phyloP scores from a whole-genome alignment of 2,888 invertebrate genomes.

The Euspilapteryx auroguttella region DNA sequence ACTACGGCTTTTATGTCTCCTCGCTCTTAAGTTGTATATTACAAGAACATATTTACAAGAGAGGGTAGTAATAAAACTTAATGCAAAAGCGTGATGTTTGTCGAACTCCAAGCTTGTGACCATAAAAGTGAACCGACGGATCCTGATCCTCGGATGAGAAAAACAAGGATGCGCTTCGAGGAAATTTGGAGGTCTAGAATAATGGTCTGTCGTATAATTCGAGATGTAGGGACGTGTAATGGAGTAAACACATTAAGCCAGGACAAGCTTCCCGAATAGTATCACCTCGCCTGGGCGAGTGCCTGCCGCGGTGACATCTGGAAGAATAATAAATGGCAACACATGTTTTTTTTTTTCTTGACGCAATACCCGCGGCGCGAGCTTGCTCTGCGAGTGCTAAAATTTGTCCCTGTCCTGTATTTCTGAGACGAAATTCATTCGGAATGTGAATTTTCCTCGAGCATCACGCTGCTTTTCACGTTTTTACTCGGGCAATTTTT shows the following conservation, averaged over 20 bases:
- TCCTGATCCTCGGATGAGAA: constrained; percentile 13
- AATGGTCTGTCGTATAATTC: constrained; percentile 13
- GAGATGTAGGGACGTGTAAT: constrained; percentile 20
- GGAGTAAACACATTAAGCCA: constrained; percentile 47
- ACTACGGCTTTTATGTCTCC: no score
- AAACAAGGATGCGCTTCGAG: not conserved
- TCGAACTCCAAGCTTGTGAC: constrained; percentile 29
- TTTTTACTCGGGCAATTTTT: no score
- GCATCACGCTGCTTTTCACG: no score
- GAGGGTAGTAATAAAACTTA: constrained; percentile 53
- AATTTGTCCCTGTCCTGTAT: not conserved
- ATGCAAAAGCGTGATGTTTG: constrained; percentile 44
- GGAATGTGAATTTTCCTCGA: no score
- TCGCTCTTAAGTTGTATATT: constrained; percentile 34
- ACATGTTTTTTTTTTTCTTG: not conserved
- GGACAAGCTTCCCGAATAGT: constrained; percentile 3
- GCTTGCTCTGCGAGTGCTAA: not conserved
- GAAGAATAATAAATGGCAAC: not conserved
- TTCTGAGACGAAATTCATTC: no score
- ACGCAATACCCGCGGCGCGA: not conserved
- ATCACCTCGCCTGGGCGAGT: no score
- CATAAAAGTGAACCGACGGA: constrained; percentile 22
- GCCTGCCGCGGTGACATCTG: not conserved
- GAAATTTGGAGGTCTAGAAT: not conserved
- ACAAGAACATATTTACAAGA: constrained; percentile 43